Evolutionary conservation across 2,888 invertebrate species (phyloP).

Genomic region (Hartigia nigra): DNA sequence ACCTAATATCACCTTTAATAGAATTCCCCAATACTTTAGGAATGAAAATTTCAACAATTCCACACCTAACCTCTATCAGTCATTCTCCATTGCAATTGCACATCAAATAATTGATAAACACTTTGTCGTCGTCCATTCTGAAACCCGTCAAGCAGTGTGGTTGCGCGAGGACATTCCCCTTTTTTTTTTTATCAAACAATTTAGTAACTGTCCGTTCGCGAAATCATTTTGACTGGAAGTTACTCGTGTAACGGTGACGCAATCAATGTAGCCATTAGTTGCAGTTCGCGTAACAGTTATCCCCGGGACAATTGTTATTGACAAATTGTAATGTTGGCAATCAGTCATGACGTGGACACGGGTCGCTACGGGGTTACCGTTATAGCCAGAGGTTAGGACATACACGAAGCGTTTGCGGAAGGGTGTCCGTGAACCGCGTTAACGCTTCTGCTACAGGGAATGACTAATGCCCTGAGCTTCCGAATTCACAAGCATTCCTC

Average conservation of each 20-base stretch:
- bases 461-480: neutral
- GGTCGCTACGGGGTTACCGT: constrained; percentile 8
- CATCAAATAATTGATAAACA: neutral
- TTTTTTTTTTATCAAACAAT: neutral
- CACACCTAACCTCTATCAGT: neutral
- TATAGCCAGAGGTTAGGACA: neutral
- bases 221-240: neutral
- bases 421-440: neutral
- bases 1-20: neutral
- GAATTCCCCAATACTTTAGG: neutral
- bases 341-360: constrained; percentile 50
- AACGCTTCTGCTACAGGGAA: neutral
- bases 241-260: constrained; percentile 19
- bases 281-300: constrained; percentile 56
- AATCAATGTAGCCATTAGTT: constrained; percentile 61
- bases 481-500: neutral
- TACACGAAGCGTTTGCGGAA: neutral
- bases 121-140: neutral
- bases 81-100: neutral
- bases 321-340: constrained; percentile 61
- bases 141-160: neutral
- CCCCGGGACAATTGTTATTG: constrained; percentile 60
- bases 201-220: neutral
- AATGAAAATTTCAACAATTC: neutral
- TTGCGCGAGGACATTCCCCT: neutral